Conservation (phyloP, 1,140 invertebrate species). For the Triops cancriformis region DNA sequence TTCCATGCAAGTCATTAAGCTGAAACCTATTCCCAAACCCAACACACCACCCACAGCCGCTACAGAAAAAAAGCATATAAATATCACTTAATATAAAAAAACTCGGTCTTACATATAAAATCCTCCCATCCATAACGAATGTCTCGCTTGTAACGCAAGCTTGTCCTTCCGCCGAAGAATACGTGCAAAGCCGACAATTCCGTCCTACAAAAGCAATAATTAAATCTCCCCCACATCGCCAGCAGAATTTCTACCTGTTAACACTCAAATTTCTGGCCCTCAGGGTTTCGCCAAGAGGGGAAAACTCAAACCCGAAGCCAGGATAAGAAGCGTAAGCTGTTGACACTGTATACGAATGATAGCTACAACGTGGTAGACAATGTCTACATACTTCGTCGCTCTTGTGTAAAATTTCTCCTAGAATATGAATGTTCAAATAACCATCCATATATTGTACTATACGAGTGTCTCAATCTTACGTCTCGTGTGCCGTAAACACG, state of each 20-base stretch:
- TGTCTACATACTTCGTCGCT: background rate
- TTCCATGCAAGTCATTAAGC: constrained; percentile 48
- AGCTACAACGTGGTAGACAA: background rate
- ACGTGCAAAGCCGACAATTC: constrained; percentile 27
- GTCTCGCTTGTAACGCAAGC: constrained; percentile 24
- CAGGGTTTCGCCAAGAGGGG: background rate
- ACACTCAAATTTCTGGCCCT: background rate
- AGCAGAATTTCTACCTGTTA: background rate
- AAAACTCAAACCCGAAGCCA: background rate
- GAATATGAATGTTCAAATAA: background rate
- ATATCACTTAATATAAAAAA: background rate
- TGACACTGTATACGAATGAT: background rate
- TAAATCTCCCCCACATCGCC: background rate
- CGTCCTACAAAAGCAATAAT: background rate
- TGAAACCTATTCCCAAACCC: constrained; percentile 51
- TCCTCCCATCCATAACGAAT: constrained; percentile 28
- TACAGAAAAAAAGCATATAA: constrained; percentile 34
- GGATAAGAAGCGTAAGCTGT: background rate
- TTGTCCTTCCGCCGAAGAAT: constrained; percentile 22
- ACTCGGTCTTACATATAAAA: constrained; percentile 25
- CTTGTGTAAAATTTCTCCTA: background rate
- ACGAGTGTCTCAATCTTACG: background rate
- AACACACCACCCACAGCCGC: constrained; percentile 50
- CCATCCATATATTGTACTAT: background rate
- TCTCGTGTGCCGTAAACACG: background rate